A percentile compares a stretch with the other conserved stretches of the same genome.
Conservation (phyloP, 2,888 invertebrate species). For the Dicyrtomina minuta region DNA sequence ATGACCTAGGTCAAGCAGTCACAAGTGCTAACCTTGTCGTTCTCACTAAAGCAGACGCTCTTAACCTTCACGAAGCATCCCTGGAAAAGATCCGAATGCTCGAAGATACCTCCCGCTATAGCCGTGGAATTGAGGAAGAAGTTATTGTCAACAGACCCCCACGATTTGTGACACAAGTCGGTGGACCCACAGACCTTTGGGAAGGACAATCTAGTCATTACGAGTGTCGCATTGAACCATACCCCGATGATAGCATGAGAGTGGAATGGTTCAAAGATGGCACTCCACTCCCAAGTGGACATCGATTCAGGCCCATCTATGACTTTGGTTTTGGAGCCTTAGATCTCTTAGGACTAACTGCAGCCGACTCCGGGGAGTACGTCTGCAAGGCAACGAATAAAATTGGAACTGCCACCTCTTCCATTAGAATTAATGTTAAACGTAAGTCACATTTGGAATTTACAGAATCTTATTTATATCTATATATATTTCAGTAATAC, state of each 20-base stretch:
- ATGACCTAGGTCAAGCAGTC: constrained; percentile 84
- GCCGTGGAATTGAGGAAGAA: constrained; percentile 76
- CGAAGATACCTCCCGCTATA: constrained; percentile 78
- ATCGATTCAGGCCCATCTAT: constrained; percentile 84
- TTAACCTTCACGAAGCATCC: constrained; percentile 71
- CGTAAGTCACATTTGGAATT: constrained; percentile 64
- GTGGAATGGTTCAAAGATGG: constrained; percentile 94
- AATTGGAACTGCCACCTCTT: constrained; percentile 78
- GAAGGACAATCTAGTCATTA: constrained; percentile 84
- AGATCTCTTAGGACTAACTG: constrained; percentile 89
- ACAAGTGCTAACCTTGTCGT: constrained; percentile 89
- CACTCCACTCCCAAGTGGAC: constrained; percentile 77
- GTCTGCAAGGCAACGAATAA: constrained; percentile 70
- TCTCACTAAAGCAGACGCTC: constrained; percentile 62
- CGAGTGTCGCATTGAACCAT: constrained; percentile 89
- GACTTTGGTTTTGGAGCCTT: constrained; percentile 97
- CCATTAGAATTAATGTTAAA: constrained; percentile 77
- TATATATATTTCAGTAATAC: no score
- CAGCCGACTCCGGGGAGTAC: constrained; percentile 85
- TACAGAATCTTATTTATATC: no score
- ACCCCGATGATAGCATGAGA: constrained; percentile 82
- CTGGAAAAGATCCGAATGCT: constrained; percentile 81
- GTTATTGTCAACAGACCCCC: constrained; percentile 78
- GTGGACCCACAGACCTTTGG: constrained; percentile 78
- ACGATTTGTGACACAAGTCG: constrained; percentile 78